These are phyloP conservation scores for Trissoscelio sp. DNA, from an alignment of 2,888 invertebrate species.

Conservation along the genomic window DNA sequence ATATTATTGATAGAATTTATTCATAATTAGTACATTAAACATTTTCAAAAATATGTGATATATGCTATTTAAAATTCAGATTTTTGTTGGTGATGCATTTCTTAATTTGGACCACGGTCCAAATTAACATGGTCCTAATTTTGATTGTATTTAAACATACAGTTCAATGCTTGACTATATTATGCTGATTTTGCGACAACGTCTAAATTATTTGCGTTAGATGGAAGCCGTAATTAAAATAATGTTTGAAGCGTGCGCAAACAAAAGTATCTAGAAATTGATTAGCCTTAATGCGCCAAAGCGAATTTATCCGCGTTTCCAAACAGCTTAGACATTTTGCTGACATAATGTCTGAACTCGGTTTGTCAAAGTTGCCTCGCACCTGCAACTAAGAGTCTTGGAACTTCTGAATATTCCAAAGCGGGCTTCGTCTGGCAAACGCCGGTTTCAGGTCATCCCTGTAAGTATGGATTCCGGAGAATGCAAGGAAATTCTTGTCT, in stretches of 20 bases:
- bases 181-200: not conserved
- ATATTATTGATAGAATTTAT: no score
- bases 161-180: constrained; percentile 26
- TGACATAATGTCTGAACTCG: constrained; percentile 8
- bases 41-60: no score
- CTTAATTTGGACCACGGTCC: no score
- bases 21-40: no score
- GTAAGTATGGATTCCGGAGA: not conserved
- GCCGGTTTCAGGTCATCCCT: constrained; percentile 6
- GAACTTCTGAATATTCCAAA: constrained; percentile 8
- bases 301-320: not conserved
- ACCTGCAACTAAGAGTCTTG: constrained; percentile 19
- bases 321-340: constrained; percentile 11
- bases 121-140: no score
- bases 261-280: not conserved
- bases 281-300: not conserved
- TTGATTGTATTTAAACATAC: no score
- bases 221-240: not conserved
- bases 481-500: not conserved
- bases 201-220: constrained; percentile 18
- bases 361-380: constrained; percentile 20
- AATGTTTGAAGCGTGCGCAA: not conserved
- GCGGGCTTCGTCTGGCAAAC: constrained; percentile 14
- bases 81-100: no score
- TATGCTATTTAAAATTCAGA: no score